These are phyloP conservation scores for Schizopygopsis pylzovi DNA, from an alignment of 2,797 vertebrate genomes.

Conservation along the genomic window DNA sequence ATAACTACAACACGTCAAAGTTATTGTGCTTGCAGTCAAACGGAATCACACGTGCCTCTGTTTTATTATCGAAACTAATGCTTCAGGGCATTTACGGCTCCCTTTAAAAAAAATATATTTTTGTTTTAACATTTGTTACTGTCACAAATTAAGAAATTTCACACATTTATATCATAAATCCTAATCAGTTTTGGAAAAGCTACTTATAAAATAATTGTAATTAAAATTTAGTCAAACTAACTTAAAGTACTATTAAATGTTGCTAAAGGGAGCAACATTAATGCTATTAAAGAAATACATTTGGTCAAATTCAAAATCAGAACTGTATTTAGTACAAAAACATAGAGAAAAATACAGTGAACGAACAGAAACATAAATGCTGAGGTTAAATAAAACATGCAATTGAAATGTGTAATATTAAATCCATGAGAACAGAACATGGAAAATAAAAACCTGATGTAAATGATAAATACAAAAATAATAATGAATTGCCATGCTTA, in stretches of 20 bases:
- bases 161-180: neutral
- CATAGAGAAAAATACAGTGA: neutral
- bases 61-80: neutral
- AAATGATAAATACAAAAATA: neutral
- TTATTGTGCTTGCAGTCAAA: conserved; percentile 3
- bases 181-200: neutral
- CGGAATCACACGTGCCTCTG: neutral
- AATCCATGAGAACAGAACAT: neutral
- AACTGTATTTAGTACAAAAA: neutral
- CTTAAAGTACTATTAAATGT: no score
- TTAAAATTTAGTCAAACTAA: no score
- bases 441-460: neutral
- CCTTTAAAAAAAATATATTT: no score
- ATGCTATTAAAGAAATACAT: neutral
- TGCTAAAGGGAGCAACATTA: neutral
- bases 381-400: neutral
- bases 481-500: neutral
- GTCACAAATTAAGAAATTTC: neutral
- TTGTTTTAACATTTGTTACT: neutral
- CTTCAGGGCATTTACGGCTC: neutral
- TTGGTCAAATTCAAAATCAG: neutral
- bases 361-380: neutral
- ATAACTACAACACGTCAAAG: neutral
- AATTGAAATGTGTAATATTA: neutral
- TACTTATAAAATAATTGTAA: neutral